phyloP scores from a whole-genome alignment of 2,888 invertebrate species.

The Nebria brevicollis region DNA sequence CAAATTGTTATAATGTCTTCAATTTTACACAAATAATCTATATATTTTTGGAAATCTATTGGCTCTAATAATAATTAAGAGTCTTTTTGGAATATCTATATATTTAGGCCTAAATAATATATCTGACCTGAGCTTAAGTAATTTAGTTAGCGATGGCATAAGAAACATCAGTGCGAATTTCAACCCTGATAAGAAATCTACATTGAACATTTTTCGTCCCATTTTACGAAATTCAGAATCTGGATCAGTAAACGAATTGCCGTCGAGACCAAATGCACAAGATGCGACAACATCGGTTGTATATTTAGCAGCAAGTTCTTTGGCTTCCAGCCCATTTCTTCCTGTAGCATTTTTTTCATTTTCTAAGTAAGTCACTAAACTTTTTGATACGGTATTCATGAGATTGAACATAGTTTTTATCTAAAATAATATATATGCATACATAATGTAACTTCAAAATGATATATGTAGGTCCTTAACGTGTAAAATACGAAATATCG shows the following conservation, averaged over 20 bases:
- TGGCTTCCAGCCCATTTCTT: slow-evolving; percentile 60
- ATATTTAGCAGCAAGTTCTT: slow-evolving; percentile 60
- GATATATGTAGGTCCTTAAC: neutral
- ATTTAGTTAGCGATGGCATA: neutral
- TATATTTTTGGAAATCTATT: too few relatives aligned
- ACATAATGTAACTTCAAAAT: too few relatives aligned
- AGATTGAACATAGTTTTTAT: slow-evolving; percentile 65
- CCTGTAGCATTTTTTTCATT: slow-evolving; percentile 53
- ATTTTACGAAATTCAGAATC: slow-evolving; percentile 53
- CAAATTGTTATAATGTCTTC: too few relatives aligned
- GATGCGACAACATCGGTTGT: slow-evolving; percentile 62
- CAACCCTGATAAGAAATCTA: slow-evolving; percentile 36
- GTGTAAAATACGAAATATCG: neutral
- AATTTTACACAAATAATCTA: too few relatives aligned
- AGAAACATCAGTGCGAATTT: neutral
- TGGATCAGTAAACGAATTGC: slow-evolving; percentile 57
- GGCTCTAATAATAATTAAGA: too few relatives aligned
- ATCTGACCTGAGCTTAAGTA: neutral
- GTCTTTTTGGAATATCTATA: too few relatives aligned
- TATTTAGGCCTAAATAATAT: neutral
- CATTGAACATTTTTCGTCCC: slow-evolving; percentile 56
- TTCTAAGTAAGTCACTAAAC: slow-evolving; percentile 61
- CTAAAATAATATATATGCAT: slow-evolving; percentile 50
- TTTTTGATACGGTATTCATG: slow-evolving; percentile 61
- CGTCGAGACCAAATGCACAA: slow-evolving; percentile 62